Base-by-base conservation (phyloP, 1,140 invertebrate species). In the Anthonomus grandis region DNA sequence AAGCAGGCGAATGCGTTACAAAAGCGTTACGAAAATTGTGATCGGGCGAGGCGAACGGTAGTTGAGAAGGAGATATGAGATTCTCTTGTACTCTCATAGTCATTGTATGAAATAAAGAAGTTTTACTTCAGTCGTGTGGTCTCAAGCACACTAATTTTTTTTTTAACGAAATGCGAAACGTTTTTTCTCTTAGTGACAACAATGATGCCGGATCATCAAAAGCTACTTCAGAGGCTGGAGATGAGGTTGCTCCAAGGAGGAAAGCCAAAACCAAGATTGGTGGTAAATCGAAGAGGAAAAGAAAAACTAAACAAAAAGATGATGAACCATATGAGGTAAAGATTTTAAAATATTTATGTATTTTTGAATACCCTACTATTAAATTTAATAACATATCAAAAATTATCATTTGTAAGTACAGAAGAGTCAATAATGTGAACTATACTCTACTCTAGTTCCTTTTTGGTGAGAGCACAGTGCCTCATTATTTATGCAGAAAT, bases 251-350 rank as follows among this genome's bases (percentile, higher is more conserved):
- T 17, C 81, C 85, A 4, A 82, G 82, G 39, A 83, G 83, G 68
- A 94, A 94, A 77, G 90, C 91, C 18, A 95, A 95, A 73, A 93
- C 90, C 31, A 95, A 95, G 78, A 90, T 93, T 64, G 91, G 91
- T 4, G 91, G 89, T 68, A 93, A 93, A 76, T 85, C 83, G 60
- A 94, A 91, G 72, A 93, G 91, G 76, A 95, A 94, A 81, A 94
- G 91, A 78, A 93, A 92, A 72, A 82, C 86, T 0, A 87, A 84
- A 64, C 88, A 90, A 0, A 89, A 90, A 64, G 89, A 90, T 56
- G 89, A 92, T 65, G 92, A 92, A 73, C 89, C 89, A 54, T 84
- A 87, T 72, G 84, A 87, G 76, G 82, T 83, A 86, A 76, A 80
- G 15, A 10, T 10, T 23, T 37, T 23, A 2, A 3, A 25, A 18